phyloP scores from a whole-genome alignment of 2,113 vertebrate genomes.

The Bubo blakistoni region DNA sequence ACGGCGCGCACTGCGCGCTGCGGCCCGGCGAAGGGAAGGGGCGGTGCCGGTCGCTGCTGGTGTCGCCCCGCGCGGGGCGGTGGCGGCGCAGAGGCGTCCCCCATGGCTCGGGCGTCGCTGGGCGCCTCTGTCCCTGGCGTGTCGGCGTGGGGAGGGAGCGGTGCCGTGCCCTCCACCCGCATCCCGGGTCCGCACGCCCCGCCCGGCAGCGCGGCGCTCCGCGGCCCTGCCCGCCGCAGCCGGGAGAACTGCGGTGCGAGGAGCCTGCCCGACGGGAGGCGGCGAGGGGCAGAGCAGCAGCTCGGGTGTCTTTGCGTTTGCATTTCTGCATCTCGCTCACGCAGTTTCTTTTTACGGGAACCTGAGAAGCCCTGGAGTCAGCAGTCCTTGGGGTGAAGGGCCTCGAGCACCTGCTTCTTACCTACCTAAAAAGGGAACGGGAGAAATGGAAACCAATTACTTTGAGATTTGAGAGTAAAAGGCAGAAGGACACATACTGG shows the following conservation, averaged over 20 bases:
- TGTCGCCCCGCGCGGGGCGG: neutral
- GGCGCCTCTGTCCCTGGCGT: too few species aligned
- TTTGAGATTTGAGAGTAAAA: neutral
- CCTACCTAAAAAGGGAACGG: slow-evolving; percentile 64
- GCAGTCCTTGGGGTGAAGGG: neutral
- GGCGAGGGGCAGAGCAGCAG: neutral
- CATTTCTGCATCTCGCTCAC: neutral
- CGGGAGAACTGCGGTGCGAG: rapidly evolving
- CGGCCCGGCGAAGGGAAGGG: neutral
- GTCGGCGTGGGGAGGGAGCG: too few species aligned
- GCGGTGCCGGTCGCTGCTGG: too few species aligned
- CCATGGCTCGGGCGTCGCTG: rapidly evolving
- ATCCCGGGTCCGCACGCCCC: too few species aligned
- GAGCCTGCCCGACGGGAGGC: rapidly evolving
- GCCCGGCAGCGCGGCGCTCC: rapidly evolving
- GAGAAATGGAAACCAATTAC: slow-evolving; percentile 12
- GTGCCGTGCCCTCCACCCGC: rapidly evolving
- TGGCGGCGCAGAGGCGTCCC: neutral
- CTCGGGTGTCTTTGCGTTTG: neutral
- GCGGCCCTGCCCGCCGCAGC: rapidly evolving
- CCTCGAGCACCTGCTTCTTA: slow-evolving; percentile 61
- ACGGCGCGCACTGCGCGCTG: too few species aligned
- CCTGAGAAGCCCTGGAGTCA: neutral
- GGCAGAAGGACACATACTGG: neutral
- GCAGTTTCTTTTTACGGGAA: slow-evolving; percentile 1